A percentile compares a stretch with the other conserved stretches of the same genome.
phyloP scores from a whole-genome alignment of 2,797 vertebrate genomes.

The Chelon auratus region DNA sequence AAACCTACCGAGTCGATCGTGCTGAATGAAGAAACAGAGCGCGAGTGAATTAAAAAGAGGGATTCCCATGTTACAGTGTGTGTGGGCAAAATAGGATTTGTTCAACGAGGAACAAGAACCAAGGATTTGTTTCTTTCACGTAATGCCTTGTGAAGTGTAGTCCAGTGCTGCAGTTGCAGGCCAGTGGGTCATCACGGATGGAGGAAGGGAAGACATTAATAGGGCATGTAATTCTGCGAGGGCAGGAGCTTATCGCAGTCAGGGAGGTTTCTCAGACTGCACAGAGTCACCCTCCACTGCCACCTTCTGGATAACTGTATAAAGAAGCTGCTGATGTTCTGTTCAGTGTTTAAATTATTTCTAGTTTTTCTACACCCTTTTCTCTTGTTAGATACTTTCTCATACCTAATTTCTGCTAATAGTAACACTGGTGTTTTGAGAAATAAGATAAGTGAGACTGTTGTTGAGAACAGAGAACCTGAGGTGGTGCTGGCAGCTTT shows the following conservation, averaged over 20 bases:
- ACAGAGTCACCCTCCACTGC: constrained; percentile 48
- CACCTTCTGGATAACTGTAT: constrained; percentile 53
- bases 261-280: constrained; percentile 18
- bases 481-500: not conserved
- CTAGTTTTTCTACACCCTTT: not conserved
- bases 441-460: not conserved
- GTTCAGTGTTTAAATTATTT: not conserved
- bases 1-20: constrained; percentile 38
- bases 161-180: constrained; percentile 45
- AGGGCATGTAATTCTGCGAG: constrained; percentile 67
- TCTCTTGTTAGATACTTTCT: not conserved
- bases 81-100: constrained; percentile 60
- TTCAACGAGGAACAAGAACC: constrained; percentile 10
- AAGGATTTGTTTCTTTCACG: constrained; percentile 28
- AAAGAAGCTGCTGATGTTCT: not conserved
- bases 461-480: not conserved
- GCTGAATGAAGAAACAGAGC: constrained; percentile 34
- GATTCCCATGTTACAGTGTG: constrained; percentile 20
- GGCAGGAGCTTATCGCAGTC: constrained; percentile 58
- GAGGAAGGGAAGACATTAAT: constrained; percentile 56
- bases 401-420: not conserved
- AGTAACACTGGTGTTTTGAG: not conserved
- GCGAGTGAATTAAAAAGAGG: constrained; percentile 31
- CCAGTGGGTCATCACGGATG: constrained; percentile 50
- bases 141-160: constrained; percentile 30